Conservation (phyloP, 1,140 invertebrate species). For the Pseudomyrmex sp. region DNA sequence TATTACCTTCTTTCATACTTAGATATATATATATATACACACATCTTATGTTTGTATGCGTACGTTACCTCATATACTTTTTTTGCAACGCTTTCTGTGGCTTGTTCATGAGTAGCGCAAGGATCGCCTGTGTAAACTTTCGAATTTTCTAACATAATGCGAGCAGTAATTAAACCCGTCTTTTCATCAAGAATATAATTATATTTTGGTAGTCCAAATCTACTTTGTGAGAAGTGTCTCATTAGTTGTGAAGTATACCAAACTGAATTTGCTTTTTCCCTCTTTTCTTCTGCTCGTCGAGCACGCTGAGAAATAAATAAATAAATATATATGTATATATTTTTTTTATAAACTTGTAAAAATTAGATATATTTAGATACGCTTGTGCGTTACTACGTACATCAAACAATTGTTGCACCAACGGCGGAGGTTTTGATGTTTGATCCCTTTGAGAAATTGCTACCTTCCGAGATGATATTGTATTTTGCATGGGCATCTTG, state of each 20-base stretch:
- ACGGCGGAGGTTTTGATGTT: conserved; percentile 76
- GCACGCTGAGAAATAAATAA: conserved; percentile 76
- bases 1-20: conserved; percentile 23
- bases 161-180: conserved; percentile 77
- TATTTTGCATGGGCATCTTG: background rate
- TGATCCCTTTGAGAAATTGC: conserved; percentile 60
- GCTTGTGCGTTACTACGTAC: conserved; percentile 68
- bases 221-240: conserved; percentile 80
- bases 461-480: background rate
- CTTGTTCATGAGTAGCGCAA: conserved; percentile 77
- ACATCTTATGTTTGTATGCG: no score
- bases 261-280: conserved; percentile 61
- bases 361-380: background rate
- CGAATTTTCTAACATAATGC: conserved; percentile 81
- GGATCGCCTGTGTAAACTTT: conserved; percentile 78
- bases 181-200: conserved; percentile 77
- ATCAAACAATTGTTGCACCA: conserved; percentile 83
- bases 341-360: background rate
- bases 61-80: conserved; percentile 76
- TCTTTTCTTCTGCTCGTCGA: conserved; percentile 73
- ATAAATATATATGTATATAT: conserved; percentile 21
- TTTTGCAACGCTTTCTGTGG: conserved; percentile 82
- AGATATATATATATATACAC: no score
- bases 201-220: conserved; percentile 82
- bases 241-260: conserved; percentile 79